Conservation (phyloP, 2,113 vertebrate species). For the Cyanocitta stelleri region DNA sequence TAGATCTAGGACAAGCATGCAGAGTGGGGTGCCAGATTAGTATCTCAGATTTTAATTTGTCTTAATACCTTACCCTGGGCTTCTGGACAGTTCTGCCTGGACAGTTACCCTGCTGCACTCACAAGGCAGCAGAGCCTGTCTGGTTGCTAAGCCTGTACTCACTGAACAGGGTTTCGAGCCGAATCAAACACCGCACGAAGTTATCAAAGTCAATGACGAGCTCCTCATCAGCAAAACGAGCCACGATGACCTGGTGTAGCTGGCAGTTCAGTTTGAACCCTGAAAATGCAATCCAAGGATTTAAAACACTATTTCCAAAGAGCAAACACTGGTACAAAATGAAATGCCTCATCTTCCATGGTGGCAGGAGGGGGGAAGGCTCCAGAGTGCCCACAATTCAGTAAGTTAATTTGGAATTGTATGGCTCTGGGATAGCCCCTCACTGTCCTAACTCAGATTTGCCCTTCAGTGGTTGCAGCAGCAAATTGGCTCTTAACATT, state of each 20-base stretch:
- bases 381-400: not conserved
- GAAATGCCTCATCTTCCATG: fast-evolving
- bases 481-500: not conserved
- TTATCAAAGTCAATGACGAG: constrained; percentile 77
- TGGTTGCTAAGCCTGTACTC: not conserved
- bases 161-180: constrained; percentile 80
- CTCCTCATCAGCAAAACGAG: constrained; percentile 74
- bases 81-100: not conserved
- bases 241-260: constrained; percentile 74
- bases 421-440: not conserved
- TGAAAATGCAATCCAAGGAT: not conserved
- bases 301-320: not conserved
- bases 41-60: not conserved
- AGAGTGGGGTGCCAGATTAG: not conserved
- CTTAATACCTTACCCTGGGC: not conserved
- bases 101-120: not conserved
- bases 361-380: not conserved
- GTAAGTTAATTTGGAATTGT: not conserved
- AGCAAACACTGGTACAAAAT: not conserved
- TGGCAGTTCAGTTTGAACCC: constrained; percentile 75
- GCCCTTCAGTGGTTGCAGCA: not conserved
- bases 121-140: not conserved
- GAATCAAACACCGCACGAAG: constrained; percentile 75
- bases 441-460: not conserved
- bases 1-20: not conserved